Evolutionary conservation across 1,140 invertebrate species (phyloP), one percentile per base, ranked within the genome.

Genomic region (Temnothorax curvispinosus): DNA sequence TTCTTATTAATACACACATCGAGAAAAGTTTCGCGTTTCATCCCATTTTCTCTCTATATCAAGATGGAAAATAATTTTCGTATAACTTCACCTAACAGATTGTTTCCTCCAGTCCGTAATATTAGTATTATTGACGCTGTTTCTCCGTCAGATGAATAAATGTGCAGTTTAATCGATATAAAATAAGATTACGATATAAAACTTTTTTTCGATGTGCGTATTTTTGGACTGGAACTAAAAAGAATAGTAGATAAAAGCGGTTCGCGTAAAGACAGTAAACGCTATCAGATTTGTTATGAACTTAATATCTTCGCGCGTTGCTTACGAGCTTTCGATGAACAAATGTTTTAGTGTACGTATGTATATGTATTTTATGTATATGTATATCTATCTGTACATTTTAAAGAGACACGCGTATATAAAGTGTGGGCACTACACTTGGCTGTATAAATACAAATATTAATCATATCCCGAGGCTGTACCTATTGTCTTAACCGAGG

Each of bases 351-450:
- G 80, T 74, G 54, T 84, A 82, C 52, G 78, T 71, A 72, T 74
- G 67, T 84, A 84, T 84, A 82, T 82, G 80, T 82, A 82, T 71
- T 71, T 82, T 58, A 82, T 54, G 38, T 71, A 58, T 81, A 77
- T 77, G 15, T 78, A 52, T 52, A 84, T 60, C n/a, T 84, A 50
- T 72, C 80, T 74, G 80, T 84, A 84, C 54, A 74, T 84, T 84
- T 84, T 74, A 67, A 82, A 82, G 27, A 72, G 13, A 84, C 52
- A 82, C 52, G 65, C 41, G n/a, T 75, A 62, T 75, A 44, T 82
- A 82, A 82, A 82, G 67, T 82, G 67, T 82, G 54, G 41, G 27
- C 67, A 74, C 54, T 74, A 72, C 67, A 74, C 80, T 84, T 84
- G 69, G 27, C 54, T 84, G 80, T 84, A 84, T 74, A 84, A 84